Evolutionary conservation across 2,113 vertebrate species (phyloP), one percentile per base, ranked within the genome.

Genomic region (Engraulis encrasicolus): DNA sequence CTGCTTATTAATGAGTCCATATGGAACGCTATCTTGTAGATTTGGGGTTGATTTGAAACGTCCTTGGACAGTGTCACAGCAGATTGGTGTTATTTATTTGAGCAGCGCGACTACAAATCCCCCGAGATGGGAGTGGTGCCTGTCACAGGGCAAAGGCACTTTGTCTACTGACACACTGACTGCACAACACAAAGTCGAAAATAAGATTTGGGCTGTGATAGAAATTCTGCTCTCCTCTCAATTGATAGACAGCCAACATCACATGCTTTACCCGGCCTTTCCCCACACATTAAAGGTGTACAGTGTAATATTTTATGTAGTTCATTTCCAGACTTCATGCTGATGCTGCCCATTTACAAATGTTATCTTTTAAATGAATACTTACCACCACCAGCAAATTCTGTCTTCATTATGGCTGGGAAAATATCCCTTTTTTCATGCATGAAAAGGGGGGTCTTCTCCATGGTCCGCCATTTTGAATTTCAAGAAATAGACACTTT

Each of bases 61-160:
- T 71, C 61, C 61, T 71, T 71, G 61, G 61, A 34, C 61, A 71
- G 61, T 34, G 61, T 71, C 27, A 71, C 27, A 31, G 31, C 61
- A 71, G 61, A 71, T 71, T 34, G 61, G 61, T 34, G 61, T 71
- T 71, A 27, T 71, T 71, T 71, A 71, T 34, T 71, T 71, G 27
- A 34, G 61, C 27, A 15, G 27, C 15, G 11, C 61, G 9, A 34
- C 61, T 71, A 34, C 61, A 71, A 34, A 34, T 71, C 61, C 61
- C 27, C 61, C 4, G 61, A 71, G 27, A n/a, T n/a, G n/a, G n/a
- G n/a, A 71, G 23, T 71, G 61, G 1, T 71, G 61, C 31, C 61
- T 71, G 61, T 34, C 61, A 71, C 61, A 71, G 61, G 23, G 61
- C 61, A 71, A n/a, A 71, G 61, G 27, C 1, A 9, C 61, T 71